These are phyloP conservation scores for Ophioninae sp. DNA, from an alignment of 2,888 invertebrate genomes.

Conservation along the genomic window DNA sequence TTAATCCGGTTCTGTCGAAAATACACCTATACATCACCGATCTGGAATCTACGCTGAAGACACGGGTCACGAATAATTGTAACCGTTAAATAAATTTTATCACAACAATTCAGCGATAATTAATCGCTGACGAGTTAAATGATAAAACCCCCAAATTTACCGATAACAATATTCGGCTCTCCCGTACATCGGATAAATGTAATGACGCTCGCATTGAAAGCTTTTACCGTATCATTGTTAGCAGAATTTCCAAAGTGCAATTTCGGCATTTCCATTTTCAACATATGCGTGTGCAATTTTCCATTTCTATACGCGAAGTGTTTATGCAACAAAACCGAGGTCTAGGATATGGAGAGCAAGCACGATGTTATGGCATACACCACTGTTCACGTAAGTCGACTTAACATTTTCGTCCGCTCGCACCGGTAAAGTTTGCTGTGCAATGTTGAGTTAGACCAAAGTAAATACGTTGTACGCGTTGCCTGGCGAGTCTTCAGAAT, in stretches of 20 bases:
- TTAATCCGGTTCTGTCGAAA: background rate
- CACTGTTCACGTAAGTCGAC: background rate
- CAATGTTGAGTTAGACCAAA: slow-evolving; percentile 75
- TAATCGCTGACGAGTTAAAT: slow-evolving; percentile 13
- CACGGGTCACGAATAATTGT: background rate
- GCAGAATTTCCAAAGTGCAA: slow-evolving; percentile 31
- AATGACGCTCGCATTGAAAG: slow-evolving; percentile 12
- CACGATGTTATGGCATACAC: slow-evolving; percentile 18
- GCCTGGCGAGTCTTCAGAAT: slow-evolving; percentile 64
- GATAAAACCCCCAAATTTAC: background rate
- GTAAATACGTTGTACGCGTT: slow-evolving; percentile 71
- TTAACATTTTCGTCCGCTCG: slow-evolving; percentile 11
- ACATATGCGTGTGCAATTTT: slow-evolving; percentile 5
- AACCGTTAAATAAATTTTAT: slow-evolving; percentile 4
- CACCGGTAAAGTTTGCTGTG: slow-evolving; percentile 56
- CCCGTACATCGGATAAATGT: background rate
- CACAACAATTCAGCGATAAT: background rate
- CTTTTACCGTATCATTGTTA: slow-evolving; percentile 7
- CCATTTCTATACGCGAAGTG: background rate
- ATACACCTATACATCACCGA: background rate
- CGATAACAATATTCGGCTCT: background rate
- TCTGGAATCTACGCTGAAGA: background rate
- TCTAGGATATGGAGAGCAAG: slow-evolving; percentile 14
- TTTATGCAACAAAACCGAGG: background rate
- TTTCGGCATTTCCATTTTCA: slow-evolving; percentile 38